Conservation (phyloP, 1,140 invertebrate species). For the Drosophila aff. region DNA sequence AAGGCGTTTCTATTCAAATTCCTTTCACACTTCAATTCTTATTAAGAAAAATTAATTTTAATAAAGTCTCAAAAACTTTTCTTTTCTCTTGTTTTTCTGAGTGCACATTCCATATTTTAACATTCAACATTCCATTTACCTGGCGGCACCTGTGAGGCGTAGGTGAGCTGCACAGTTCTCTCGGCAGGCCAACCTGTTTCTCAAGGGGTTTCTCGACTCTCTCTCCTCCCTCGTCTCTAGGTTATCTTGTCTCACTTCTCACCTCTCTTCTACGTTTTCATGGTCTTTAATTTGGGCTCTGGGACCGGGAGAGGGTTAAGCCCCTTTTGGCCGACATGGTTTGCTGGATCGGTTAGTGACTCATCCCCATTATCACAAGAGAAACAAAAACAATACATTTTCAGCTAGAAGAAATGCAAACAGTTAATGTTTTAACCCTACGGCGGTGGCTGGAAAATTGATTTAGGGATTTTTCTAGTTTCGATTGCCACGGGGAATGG, state of each 20-base stretch:
- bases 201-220: background rate
- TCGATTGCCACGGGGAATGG: background rate
- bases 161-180: slow-evolving; percentile 61
- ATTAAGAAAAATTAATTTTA: no score
- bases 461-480: background rate
- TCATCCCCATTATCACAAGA: slow-evolving; percentile 43
- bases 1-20: background rate
- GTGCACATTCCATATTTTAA: slow-evolving; percentile 43
- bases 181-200: slow-evolving; percentile 49
- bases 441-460: background rate
- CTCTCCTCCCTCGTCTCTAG: slow-evolving; percentile 1
- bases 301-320: slow-evolving; percentile 21
- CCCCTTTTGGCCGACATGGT: slow-evolving; percentile 59
- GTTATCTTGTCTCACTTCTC: background rate
- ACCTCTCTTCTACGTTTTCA: slow-evolving; percentile 39
- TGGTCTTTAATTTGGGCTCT: slow-evolving; percentile 56
- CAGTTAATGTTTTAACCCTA: slow-evolving; percentile 21
- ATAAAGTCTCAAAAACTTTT: no score
- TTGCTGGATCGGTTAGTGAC: slow-evolving; percentile 52
- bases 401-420: slow-evolving; percentile 24
- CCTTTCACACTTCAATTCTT: no score
- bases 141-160: slow-evolving; percentile 54
- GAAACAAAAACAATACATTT: slow-evolving; percentile 25
- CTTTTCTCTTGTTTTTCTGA: background rate
- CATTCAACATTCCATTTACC: slow-evolving; percentile 30